A percentile compares a stretch with the other conserved stretches of the same genome.
Conservation (phyloP, 2,888 invertebrate species). For the Phaonia tiefii region DNA sequence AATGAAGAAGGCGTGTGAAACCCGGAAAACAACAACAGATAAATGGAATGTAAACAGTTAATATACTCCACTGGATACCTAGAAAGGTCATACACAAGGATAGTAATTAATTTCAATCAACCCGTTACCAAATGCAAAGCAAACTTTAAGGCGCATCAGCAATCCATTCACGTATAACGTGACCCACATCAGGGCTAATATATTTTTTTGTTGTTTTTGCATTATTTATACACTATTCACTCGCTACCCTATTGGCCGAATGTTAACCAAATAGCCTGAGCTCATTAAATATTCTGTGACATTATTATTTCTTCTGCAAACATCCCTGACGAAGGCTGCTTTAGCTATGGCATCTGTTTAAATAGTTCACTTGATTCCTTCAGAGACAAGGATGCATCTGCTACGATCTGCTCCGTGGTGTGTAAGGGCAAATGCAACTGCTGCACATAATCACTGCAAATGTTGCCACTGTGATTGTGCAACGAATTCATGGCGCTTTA, state of each 20-base stretch:
- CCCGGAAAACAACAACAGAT: neutral
- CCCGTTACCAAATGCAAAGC: neutral
- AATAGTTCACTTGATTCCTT: slow-evolving; percentile 47
- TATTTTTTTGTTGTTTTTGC: no score
- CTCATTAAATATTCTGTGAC: slow-evolving; percentile 54
- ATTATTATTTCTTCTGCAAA: slow-evolving; percentile 36
- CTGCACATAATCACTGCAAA: slow-evolving; percentile 47
- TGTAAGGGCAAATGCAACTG: slow-evolving; percentile 3
- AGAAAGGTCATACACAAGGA: neutral
- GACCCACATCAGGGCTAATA: neutral
- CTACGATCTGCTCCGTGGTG: neutral
- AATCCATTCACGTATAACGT: neutral
- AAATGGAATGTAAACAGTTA: neutral
- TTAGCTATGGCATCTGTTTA: neutral
- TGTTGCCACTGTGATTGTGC: slow-evolving; percentile 35
- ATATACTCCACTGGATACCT: neutral
- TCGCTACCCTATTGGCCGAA: no score
- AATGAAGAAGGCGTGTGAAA: neutral
- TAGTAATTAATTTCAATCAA: slow-evolving; percentile 12
- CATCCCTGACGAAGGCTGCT: neutral
- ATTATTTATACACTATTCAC: no score
- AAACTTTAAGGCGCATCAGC: neutral
- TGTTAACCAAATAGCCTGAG: slow-evolving; percentile 40
- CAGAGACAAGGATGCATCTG: slow-evolving; percentile 4
- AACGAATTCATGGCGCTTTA: slow-evolving; percentile 47